These are phyloP conservation scores for Thaleichthys pacificus DNA, from an alignment of 2,797 vertebrate genomes.

Conservation along the genomic window DNA sequence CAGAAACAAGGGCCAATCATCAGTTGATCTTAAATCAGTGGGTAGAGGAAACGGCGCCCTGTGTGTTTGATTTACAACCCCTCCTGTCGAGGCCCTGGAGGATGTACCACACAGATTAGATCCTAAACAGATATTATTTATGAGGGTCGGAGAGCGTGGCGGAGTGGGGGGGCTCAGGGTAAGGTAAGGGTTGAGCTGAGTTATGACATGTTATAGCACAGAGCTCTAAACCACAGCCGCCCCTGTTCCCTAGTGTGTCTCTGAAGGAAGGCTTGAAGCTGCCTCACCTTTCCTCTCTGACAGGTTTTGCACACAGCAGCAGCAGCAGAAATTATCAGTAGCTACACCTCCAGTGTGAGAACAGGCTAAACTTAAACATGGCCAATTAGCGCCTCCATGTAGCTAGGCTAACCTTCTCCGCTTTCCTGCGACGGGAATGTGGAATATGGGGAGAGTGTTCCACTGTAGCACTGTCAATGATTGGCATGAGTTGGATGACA, in stretches of 20 bases:
- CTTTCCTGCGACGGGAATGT: background rate
- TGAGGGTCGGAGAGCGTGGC: constrained; percentile 6
- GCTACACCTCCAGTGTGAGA: background rate
- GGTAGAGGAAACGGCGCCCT: background rate
- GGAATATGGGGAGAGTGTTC: background rate
- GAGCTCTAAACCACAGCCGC: background rate
- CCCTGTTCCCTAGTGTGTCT: background rate
- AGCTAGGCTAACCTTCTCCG: background rate
- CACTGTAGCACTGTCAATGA: background rate
- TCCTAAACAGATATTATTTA: constrained; percentile 35
- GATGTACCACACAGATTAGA: constrained; percentile 34
- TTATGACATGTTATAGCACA: constrained; percentile 32
- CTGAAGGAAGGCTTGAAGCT: background rate
- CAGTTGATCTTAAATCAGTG: constrained; percentile 16
- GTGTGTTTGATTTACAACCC: background rate
- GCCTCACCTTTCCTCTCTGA: background rate
- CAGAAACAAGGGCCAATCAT: background rate
- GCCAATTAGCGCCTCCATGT: background rate
- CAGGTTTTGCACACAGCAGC: background rate
- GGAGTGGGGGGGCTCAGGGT: background rate
- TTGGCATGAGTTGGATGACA: no score
- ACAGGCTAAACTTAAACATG: constrained; percentile 1
- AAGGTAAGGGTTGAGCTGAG: constrained; percentile 4
- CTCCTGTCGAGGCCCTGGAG: constrained; percentile 17
- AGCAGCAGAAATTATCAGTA: background rate